Evolutionary conservation across 2,888 invertebrate genomes (phyloP).

Genomic region (Cacoxenus indagator): DNA sequence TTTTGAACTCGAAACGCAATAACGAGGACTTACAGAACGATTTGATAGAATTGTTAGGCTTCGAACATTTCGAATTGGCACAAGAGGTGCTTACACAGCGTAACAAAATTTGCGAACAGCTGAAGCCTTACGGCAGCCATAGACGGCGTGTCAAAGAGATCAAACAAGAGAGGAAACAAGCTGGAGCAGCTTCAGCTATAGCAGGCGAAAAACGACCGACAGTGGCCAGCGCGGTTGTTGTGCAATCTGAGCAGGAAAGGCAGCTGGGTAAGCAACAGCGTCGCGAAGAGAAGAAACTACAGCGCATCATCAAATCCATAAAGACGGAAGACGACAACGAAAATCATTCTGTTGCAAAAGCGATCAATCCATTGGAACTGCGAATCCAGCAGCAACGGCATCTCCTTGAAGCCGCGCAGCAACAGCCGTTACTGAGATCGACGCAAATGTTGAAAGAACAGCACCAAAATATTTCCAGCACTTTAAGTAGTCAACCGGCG

Average conservation of each 20-base stretch:
- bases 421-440: constrained; percentile 61
- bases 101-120: constrained; percentile 71
- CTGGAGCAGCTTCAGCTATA: background rate
- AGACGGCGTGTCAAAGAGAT: constrained; percentile 57
- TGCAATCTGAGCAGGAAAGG: constrained; percentile 88
- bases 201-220: constrained; percentile 72
- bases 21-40: constrained; percentile 84
- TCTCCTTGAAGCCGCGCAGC: constrained; percentile 61
- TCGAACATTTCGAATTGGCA: constrained; percentile 85
- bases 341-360: constrained; percentile 65
- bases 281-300: constrained; percentile 86
- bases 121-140: constrained; percentile 60
- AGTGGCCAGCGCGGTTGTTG: constrained; percentile 85
- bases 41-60: constrained; percentile 88
- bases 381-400: constrained; percentile 66
- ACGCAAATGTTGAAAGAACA: constrained; percentile 52
- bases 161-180: constrained; percentile 43
- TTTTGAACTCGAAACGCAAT: constrained; percentile 75
- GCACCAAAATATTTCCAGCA: constrained; percentile 31
- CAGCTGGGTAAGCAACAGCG: constrained; percentile 81
- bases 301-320: constrained; percentile 59
- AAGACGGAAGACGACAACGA: constrained; percentile 51
- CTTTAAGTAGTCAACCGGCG: constrained; percentile 72
- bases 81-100: constrained; percentile 78
- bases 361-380: constrained; percentile 69